Conservation (phyloP, 2,888 invertebrate genomes). For the Oeneis ivallda region DNA sequence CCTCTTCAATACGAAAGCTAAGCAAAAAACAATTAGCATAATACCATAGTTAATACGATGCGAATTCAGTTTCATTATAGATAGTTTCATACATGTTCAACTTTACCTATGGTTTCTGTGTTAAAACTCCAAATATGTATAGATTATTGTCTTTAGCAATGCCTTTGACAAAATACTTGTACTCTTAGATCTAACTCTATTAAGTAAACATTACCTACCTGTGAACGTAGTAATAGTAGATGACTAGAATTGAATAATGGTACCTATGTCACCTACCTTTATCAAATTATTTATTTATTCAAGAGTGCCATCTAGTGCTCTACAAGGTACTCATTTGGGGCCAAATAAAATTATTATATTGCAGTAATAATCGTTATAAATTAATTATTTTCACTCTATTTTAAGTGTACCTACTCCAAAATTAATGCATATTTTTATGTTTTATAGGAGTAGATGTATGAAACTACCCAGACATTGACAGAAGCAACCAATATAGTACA, state of each 20-base stretch:
- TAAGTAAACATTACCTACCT: no score
- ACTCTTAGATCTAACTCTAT: no score
- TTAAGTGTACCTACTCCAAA: neutral
- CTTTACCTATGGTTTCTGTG: neutral
- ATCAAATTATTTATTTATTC: no score
- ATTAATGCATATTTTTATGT: neutral
- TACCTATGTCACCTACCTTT: no score
- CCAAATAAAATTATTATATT: neutral
- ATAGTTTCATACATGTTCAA: slow-evolving; percentile 10
- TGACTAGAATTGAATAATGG: no score
- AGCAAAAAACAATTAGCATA: slow-evolving; percentile 40
- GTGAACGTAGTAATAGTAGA: no score
- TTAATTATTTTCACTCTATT: no score
- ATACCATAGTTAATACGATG: slow-evolving; percentile 23
- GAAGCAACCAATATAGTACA: slow-evolving; percentile 28
- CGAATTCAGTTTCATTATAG: slow-evolving; percentile 12
- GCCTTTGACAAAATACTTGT: neutral
- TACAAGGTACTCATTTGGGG: neutral
- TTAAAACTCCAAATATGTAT: neutral
- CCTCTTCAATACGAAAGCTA: slow-evolving; percentile 44
- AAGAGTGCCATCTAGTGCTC: neutral
- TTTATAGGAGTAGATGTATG: neutral
- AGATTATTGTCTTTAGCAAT: neutral
- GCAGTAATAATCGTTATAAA: neutral
- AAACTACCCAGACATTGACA: slow-evolving; percentile 20